Evolutionary conservation across 2,113 vertebrate genomes (phyloP).

Genomic region (Ctenomys sociabilis): DNA sequence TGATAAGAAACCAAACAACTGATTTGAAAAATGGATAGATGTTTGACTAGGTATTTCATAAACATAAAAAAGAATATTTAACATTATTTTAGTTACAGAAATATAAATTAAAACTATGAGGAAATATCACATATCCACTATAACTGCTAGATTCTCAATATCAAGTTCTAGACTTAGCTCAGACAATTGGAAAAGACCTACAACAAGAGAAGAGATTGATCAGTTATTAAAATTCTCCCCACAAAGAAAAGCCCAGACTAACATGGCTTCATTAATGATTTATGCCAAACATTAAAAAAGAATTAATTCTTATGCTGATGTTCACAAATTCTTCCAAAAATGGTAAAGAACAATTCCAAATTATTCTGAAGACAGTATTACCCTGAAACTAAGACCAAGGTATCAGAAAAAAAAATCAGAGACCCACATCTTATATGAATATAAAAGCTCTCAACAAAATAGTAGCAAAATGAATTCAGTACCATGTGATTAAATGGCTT

Average conservation of each 20-base stretch:
- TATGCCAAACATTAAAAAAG: not conserved
- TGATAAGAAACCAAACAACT: not conserved
- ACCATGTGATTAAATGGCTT: not conserved
- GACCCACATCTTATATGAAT: not conserved
- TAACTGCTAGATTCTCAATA: not conserved
- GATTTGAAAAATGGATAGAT: not conserved
- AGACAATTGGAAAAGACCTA: not conserved
- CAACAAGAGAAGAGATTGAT: not conserved
- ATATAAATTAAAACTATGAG: not conserved
- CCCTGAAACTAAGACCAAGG: not conserved
- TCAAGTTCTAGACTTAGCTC: not conserved
- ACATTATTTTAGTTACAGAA: not conserved
- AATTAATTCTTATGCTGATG: not conserved
- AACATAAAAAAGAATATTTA: not conserved
- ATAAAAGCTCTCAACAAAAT: not conserved
- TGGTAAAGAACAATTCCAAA: not conserved
- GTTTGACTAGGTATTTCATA: not conserved
- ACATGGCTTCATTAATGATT: not conserved
- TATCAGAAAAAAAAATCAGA: not conserved
- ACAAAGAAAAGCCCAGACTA: not conserved
- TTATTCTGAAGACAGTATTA: slow-evolving; percentile 3
- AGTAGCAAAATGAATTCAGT: not conserved
- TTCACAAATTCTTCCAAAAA: not conserved
- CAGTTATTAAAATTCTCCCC: not conserved
- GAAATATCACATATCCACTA: not conserved